phyloP scores from a whole-genome alignment of 35 echinoderm and acorn worm species.

The Acanthaster planci region DNA sequence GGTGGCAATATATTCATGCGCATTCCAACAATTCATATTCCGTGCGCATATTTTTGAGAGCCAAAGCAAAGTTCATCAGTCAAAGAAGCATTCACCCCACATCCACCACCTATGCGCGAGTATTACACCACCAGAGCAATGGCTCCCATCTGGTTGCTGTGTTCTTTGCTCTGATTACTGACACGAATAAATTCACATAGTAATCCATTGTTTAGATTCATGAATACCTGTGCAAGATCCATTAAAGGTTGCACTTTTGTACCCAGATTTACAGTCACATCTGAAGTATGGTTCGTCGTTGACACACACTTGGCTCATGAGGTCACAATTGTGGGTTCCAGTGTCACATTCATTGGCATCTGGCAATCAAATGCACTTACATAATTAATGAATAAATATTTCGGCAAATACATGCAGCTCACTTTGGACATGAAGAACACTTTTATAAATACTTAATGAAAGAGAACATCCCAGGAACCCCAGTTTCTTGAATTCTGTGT shows the following conservation, averaged over 20 bases:
- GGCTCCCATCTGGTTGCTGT: not conserved
- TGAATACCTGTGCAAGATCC: constrained; percentile 12
- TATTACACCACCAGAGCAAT: not conserved
- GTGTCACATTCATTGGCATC: constrained; percentile 70
- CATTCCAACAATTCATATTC: too few species aligned
- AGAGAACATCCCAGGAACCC: too few species aligned
- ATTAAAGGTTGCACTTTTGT: not conserved
- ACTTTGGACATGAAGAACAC: too few species aligned
- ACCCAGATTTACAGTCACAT: constrained; percentile 46
- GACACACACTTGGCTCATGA: constrained; percentile 44
- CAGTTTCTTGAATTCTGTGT: too few species aligned
- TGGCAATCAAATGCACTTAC: constrained; percentile 19
- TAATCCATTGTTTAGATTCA: not conserved
- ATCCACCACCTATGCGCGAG: too few species aligned
- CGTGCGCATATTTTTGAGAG: too few species aligned
- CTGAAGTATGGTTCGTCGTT: constrained; percentile 51
- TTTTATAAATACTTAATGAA: too few species aligned
- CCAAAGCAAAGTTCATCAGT: too few species aligned
- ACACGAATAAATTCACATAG: not conserved
- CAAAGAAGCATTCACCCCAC: too few species aligned
- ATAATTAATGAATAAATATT: too few species aligned
- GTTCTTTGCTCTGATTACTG: not conserved
- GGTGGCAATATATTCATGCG: too few species aligned
- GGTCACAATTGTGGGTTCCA: constrained; percentile 41
- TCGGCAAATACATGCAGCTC: too few species aligned